phyloP scores from a whole-genome alignment of 2,797 vertebrate species.

The Anisognathus igniventris region DNA sequence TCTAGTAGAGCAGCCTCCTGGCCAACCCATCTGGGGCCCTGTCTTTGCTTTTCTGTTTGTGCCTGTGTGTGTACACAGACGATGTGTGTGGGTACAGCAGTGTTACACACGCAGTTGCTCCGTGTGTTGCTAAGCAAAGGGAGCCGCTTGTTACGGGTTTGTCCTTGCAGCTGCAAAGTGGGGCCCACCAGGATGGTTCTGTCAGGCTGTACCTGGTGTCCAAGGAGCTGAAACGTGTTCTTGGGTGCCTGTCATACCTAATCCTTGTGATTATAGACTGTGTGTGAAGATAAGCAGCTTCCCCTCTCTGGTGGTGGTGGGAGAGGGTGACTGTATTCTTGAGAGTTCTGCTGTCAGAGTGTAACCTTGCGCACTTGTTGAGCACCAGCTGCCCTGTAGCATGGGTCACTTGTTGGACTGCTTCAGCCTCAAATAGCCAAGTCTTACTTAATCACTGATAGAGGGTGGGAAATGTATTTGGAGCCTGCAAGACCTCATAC shows the following conservation, averaged over 20 bases:
- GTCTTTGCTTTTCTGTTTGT: background rate
- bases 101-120: background rate
- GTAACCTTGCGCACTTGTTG: background rate
- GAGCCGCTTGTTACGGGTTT: background rate
- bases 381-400: background rate
- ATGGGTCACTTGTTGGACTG: background rate
- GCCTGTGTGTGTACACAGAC: background rate
- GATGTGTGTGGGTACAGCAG: background rate
- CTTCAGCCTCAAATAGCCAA: background rate
- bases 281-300: background rate
- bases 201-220: background rate
- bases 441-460: background rate
- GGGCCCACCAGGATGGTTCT: background rate
- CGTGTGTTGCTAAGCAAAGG: background rate
- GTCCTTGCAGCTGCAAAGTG: background rate
- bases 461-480: background rate
- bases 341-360: background rate
- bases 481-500: background rate
- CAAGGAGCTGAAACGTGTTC: background rate
- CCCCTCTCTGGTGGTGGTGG: background rate
- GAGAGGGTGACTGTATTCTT: background rate
- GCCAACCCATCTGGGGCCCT: background rate
- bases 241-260: accelerated
- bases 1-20: background rate
- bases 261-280: background rate